Evolutionary conservation across 2,888 invertebrate genomes (phyloP).

Genomic region (Clanis bilineata): DNA sequence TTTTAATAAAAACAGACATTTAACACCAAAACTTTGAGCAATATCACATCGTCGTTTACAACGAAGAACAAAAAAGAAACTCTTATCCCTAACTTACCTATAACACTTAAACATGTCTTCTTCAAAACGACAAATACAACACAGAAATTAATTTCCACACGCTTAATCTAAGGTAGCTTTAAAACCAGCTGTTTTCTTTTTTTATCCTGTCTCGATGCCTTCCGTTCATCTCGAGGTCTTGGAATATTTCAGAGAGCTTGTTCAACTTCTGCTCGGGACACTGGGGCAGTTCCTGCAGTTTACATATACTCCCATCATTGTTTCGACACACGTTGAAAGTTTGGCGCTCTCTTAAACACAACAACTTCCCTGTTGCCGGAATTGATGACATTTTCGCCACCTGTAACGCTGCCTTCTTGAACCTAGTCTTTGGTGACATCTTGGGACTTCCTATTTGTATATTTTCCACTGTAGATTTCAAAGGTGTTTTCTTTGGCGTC

Average conservation of each 20-base stretch:
- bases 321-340: slow-evolving; percentile 48
- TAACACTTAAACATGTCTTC: slow-evolving; percentile 46
- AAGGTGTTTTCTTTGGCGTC: slow-evolving; percentile 26
- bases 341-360: slow-evolving; percentile 66
- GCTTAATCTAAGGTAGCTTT: slow-evolving; percentile 42
- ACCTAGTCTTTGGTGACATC: slow-evolving; percentile 66
- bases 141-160: slow-evolving; percentile 37
- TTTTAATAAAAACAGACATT: slow-evolving; percentile 22
- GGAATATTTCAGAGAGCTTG: slow-evolving; percentile 71
- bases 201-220: slow-evolving; percentile 66
- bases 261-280: slow-evolving; percentile 63
- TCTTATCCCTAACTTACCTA: slow-evolving; percentile 47
- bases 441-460: slow-evolving; percentile 29
- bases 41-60: slow-evolving; percentile 45
- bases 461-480: slow-evolving; percentile 23
- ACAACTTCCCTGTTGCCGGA: slow-evolving; percentile 69
- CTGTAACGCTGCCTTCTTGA: slow-evolving; percentile 69
- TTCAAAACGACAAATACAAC: slow-evolving; percentile 37
- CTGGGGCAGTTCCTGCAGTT: slow-evolving; percentile 54
- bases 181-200: slow-evolving; percentile 79
- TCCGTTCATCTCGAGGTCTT: slow-evolving; percentile 67
- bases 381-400: slow-evolving; percentile 64
- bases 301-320: slow-evolving; percentile 48
- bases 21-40: slow-evolving; percentile 69
- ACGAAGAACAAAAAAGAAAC: slow-evolving; percentile 53